Evolutionary conservation across 2,888 invertebrate genomes (phyloP), one percentile per base, ranked within the genome.

Genomic region (Bombylius discolor): DNA sequence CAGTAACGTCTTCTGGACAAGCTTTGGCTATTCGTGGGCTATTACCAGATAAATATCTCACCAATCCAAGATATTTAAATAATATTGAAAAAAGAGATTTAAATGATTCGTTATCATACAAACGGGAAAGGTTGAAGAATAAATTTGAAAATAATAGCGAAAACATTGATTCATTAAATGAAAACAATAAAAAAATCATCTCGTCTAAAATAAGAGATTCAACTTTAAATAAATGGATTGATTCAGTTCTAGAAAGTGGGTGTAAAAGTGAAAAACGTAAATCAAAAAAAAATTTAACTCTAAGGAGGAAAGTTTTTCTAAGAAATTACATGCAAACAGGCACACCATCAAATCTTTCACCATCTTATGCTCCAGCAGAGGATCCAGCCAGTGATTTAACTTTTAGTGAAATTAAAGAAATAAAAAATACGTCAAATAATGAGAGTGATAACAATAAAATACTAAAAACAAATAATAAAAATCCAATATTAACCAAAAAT

Each of bases 331-430:
- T 68, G 50, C 61, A 61, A 13, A 57, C 53, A 7, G 64, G 51
- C 47, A 64, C 66, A 12, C 23, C 23, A 23, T 23, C 23, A 23
- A 23, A 23, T 23, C 54, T 72, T 9, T 71, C 71, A 39, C 70
- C 73, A 2, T 73, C 73, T 2, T 73, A 73, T 62, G 62, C 72
- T 0, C 64, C 72, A 1, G 72, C 68, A 14, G 73, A 73, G 58
- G 73, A 73, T 66, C 73, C 73, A 0, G 72, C 72, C 7, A 70
- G 69, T 58, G 72, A 73, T 62, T 60, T 74, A 34, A 72, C 67
- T 63, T 70, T 72, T 56, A 57, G 52, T 57, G 56, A 59, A 47
- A 32, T 49, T 31, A 54, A 48, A n/a, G 53, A 53, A 46, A 36
- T 12, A 12, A 32, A 54, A 34, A 34, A 14, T 23, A 7, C 9